phyloP scores from a whole-genome alignment of 2,797 vertebrate species.

The Spea hammondii region DNA sequence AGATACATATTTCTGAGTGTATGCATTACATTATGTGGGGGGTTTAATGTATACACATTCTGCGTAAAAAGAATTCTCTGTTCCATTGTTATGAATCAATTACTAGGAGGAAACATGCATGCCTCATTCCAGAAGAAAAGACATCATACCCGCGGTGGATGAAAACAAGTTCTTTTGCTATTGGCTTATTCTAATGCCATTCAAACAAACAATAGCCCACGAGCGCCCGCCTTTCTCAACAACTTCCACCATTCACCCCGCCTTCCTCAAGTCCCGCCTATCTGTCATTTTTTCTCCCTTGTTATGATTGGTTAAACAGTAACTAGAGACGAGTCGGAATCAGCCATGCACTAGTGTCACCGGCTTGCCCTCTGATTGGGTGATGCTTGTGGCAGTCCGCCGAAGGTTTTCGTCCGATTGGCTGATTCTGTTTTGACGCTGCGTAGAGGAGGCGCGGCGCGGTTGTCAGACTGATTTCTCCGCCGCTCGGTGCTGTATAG shows the following conservation, averaged over 20 bases:
- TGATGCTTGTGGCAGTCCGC: neutral
- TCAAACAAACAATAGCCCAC: neutral
- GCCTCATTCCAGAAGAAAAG: no score
- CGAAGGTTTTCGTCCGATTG: slow-evolving; percentile 5
- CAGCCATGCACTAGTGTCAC: slow-evolving; percentile 9
- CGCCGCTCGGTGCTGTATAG: slow-evolving; percentile 24
- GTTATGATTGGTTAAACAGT: neutral
- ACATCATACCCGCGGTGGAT: no score
- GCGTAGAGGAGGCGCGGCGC: neutral
- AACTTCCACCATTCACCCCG: neutral
- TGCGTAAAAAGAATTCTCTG: no score
- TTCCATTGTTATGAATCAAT: no score
- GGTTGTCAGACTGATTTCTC: slow-evolving; percentile 34
- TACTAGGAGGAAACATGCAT: no score
- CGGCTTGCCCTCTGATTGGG: slow-evolving; percentile 7
- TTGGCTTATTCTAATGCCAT: neutral
- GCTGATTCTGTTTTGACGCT: slow-evolving; percentile 2
- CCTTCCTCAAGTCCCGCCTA: slow-evolving; percentile 10
- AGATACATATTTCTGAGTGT: no score
- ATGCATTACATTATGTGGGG: no score
- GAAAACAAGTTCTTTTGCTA: neutral
- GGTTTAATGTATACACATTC: no score
- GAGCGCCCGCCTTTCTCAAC: neutral
- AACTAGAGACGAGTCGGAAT: neutral
- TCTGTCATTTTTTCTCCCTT: slow-evolving; percentile 20